Conservation (phyloP, 1,140 invertebrate genomes). For the Drosophila micromelanica region DNA sequence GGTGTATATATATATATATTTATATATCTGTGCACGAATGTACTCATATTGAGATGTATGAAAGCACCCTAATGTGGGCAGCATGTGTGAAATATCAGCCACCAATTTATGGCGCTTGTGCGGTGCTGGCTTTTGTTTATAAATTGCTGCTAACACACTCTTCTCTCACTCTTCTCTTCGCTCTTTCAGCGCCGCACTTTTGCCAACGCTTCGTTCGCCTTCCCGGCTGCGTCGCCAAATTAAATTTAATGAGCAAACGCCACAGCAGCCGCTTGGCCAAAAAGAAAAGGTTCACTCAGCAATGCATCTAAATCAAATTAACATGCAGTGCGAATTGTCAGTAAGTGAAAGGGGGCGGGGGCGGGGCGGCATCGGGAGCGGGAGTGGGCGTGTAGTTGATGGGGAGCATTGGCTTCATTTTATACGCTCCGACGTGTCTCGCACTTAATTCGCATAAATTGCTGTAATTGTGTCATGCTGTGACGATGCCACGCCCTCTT, state of each 20-base stretch:
- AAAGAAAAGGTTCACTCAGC: constrained; percentile 70
- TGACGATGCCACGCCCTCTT: constrained; percentile 21
- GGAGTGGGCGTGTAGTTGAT: neutral
- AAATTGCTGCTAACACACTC: constrained; percentile 44
- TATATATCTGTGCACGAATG: constrained; percentile 1
- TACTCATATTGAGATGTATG: constrained; percentile 20
- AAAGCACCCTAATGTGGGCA: constrained; percentile 43
- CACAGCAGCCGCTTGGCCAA: constrained; percentile 47
- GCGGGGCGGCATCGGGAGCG: neutral
- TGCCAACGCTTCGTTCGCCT: neutral
- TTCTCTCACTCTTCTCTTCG: neutral
- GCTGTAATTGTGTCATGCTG: constrained; percentile 60
- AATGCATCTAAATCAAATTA: constrained; percentile 76
- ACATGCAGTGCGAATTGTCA: constrained; percentile 37
- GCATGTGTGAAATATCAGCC: constrained; percentile 78
- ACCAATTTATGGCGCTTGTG: constrained; percentile 75
- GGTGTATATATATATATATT: neutral
- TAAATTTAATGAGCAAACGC: constrained; percentile 73
- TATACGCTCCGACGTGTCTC: constrained; percentile 22
- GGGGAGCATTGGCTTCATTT: constrained; percentile 8
- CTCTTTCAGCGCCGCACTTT: neutral
- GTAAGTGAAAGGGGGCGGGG: neutral
- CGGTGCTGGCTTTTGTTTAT: constrained; percentile 67
- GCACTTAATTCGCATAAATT: constrained; percentile 66
- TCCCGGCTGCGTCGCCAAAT: constrained; percentile 56